Conservation (phyloP, 2,888 invertebrate genomes). For the Acrocyrtus sp. region DNA sequence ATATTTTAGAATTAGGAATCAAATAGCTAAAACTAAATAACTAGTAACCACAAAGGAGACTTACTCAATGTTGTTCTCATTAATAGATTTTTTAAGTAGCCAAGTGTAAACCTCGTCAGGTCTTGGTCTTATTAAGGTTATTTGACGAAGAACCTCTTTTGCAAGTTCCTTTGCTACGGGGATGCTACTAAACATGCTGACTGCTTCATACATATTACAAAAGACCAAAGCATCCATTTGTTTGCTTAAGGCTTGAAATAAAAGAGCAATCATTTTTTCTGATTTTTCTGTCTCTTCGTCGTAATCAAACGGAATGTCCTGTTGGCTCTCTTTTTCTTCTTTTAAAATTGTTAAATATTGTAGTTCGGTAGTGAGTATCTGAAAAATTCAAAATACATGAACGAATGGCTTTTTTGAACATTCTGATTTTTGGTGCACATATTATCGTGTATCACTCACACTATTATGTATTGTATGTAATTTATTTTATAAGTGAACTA, state of each 20-base stretch:
- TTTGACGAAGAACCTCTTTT: neutral
- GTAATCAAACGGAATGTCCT: slow-evolving; percentile 9
- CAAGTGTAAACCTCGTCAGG: slow-evolving; percentile 4
- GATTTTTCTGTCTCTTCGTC: slow-evolving; percentile 11
- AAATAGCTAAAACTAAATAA: no score
- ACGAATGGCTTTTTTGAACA: no score
- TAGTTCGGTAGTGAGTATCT: slow-evolving; percentile 13
- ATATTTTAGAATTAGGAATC: no score
- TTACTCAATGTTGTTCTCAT: neutral
- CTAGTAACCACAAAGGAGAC: no score
- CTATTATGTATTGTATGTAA: no score
- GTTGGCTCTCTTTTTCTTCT: neutral
- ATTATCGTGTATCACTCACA: no score
- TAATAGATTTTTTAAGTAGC: slow-evolving; percentile 8
- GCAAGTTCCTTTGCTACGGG: neutral
- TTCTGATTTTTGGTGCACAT: neutral
- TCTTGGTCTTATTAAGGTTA: slow-evolving; percentile 4
- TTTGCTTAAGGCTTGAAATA: no score
- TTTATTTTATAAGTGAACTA: neutral
- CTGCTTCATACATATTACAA: slow-evolving; percentile 12
- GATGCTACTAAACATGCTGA: neutral
- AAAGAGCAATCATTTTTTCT: slow-evolving; percentile 8
- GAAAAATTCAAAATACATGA: no score
- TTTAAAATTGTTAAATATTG: neutral
- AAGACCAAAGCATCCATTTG: no score